Evolutionary conservation across 2,113 vertebrate species (phyloP).

Genomic region (Mastomys coucha): DNA sequence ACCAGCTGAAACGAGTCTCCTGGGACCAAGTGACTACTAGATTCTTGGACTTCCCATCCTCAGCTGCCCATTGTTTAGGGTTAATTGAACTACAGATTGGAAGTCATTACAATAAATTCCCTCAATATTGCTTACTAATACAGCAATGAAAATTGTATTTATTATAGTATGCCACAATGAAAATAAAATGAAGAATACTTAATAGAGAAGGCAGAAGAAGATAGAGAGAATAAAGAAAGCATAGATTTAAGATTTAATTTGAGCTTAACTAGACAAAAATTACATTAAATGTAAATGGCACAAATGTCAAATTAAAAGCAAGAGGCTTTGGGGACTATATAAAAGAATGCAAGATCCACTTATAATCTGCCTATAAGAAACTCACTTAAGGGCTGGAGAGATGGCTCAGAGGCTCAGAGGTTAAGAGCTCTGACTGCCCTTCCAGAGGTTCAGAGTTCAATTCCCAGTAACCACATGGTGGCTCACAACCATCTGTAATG

Average conservation of each 20-base stretch:
- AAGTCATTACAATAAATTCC: too few species aligned
- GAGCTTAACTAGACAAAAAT: background rate
- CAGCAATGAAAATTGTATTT: background rate
- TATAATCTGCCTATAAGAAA: background rate
- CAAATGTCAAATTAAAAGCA: slow-evolving; percentile 12
- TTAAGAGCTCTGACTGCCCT: too few species aligned
- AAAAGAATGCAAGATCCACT: background rate
- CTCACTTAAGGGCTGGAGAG: background rate
- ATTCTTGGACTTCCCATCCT: too few species aligned
- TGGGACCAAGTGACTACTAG: too few species aligned
- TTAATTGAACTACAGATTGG: too few species aligned
- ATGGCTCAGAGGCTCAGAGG: too few species aligned
- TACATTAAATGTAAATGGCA: background rate
- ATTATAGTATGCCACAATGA: background rate
- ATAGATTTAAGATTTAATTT: background rate
- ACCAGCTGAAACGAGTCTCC: too few species aligned
- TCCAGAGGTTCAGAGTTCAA: too few species aligned
- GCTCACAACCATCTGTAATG: too few species aligned
- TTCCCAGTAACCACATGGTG: too few species aligned
- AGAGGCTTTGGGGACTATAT: background rate
- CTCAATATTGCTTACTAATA: too few species aligned
- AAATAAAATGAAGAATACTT: background rate
- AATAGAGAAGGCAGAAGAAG: background rate
- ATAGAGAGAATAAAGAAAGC: background rate
- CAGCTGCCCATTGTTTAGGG: too few species aligned